These are phyloP conservation scores for Xanthorhoe spadicearia DNA, from an alignment of 2,888 invertebrate genomes.

Conservation along the genomic window DNA sequence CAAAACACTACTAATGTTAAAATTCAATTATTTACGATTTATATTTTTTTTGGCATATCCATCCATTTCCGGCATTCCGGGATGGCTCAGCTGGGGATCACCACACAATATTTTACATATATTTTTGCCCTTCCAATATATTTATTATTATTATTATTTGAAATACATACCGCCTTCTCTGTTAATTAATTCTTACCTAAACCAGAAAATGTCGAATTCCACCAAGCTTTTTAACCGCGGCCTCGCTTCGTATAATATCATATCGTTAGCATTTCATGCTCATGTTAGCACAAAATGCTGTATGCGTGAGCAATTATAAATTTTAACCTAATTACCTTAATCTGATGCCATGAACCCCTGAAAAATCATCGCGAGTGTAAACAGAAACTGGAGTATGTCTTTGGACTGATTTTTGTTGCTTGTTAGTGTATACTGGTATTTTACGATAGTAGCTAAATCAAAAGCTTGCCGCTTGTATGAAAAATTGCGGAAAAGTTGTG, in stretches of 20 bases:
- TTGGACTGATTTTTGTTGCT: conserved; percentile 2
- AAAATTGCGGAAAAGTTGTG: no score
- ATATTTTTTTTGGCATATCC: no score
- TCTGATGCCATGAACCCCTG: conserved; percentile 47
- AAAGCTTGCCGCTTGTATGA: no score
- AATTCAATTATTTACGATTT: no score
- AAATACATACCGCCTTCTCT: background rate
- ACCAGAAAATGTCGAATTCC: conserved; percentile 20
- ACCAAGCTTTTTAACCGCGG: conserved; percentile 39
- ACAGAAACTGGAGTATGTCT: conserved; percentile 40
- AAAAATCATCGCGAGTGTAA: conserved; percentile 45
- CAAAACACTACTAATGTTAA: no score
- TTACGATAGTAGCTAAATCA: no score
- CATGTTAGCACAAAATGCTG: conserved; percentile 55
- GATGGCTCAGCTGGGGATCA: no score
- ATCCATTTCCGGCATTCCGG: no score
- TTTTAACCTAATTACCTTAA: conserved; percentile 61
- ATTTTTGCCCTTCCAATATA: no score
- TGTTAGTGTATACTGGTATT: background rate
- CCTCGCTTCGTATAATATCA: conserved; percentile 59
- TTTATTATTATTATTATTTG: no score
- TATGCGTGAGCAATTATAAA: conserved; percentile 61
- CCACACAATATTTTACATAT: no score
- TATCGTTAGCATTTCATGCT: conserved; percentile 65
- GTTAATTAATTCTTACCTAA: background rate